Base-by-base conservation (phyloP, 1,140 invertebrate genomes). In the Panagrolaimus sp. region DNA sequence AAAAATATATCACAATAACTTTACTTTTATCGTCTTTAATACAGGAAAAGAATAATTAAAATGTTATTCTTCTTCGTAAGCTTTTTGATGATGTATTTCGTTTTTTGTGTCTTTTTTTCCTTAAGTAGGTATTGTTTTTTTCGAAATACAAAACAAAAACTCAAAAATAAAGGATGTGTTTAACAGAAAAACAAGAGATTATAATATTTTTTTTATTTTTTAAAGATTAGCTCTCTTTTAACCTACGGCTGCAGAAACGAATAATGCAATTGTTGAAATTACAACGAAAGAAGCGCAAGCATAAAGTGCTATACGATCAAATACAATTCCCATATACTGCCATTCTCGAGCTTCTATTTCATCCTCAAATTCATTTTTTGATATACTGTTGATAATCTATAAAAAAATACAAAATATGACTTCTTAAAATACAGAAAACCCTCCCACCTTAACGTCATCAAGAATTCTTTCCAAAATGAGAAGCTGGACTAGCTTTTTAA, bases 391-490 rank as follows among this genome's bases (percentile, higher is more conserved):
- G 27, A 73, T 70, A 44, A 44, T 57, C 71, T 73, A 63, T 16
- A 72, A 69, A 27, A 16, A 42, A 63, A 38, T 38, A 38, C 31
- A 38, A 38, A 16, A 23, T 20, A 63, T 31, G 20, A 16, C 25
- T 57, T 57, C 20, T n/a, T 57, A 13, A 57, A 57, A 57, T 57
- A 25, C 20, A n/a, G 20, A 20, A 20, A 16, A 42, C 38, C 14
- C 62, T 7, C 31, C 31, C 31, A 73, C 71, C 14, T 62, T 62
- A 42, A 73, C 45, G 42, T 73, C 53, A 43, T 57, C 65, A 48
- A 70, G 62, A 31, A 73, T 72, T 63, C 69, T 67, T 64, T 73
- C 68, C 20, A 73, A 44, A n/a, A 73, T 63, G 42, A 73, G 57
- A 20, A 73, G 68, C 38, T 73, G 71, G 14, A 67, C 71, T 25